Evolutionary conservation across 2,797 vertebrate species (phyloP).

Genomic region (Microchirus variegatus): DNA sequence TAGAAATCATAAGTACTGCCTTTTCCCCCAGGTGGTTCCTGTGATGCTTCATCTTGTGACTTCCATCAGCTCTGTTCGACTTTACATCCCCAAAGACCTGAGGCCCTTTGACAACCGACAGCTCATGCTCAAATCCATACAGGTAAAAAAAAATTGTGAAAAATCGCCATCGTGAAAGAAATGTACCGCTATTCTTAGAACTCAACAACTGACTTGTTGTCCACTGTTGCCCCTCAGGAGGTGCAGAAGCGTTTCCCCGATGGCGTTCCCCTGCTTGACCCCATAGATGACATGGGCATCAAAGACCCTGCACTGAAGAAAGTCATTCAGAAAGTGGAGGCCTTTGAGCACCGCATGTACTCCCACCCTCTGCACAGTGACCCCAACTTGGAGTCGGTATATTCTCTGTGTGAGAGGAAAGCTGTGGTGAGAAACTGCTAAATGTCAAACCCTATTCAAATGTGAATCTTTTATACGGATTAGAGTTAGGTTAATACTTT

Average conservation of each 20-base stretch:
- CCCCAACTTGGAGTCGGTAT: slow-evolving; percentile 88
- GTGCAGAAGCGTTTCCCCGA: slow-evolving; percentile 97
- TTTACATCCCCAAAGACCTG: slow-evolving; percentile 97
- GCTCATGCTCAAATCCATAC: slow-evolving; percentile 93
- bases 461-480: neutral
- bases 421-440: slow-evolving; percentile 84
- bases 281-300: slow-evolving; percentile 97
- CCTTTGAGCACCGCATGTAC: slow-evolving; percentile 98
- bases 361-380: slow-evolving; percentile 95
- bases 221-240: slow-evolving; percentile 79
- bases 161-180: neutral
- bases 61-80: slow-evolving; percentile 93
- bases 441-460: slow-evolving; percentile 22
- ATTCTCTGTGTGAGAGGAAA: slow-evolving; percentile 96
- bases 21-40: slow-evolving; percentile 90
- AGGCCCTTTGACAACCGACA: slow-evolving; percentile 93
- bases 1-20: neutral
- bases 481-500: neutral
- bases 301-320: slow-evolving; percentile 95
- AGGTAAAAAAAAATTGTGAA: slow-evolving; percentile 80
- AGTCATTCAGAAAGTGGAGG: slow-evolving; percentile 96
- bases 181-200: neutral
- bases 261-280: slow-evolving; percentile 92
- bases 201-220: neutral
- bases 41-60: slow-evolving; percentile 92